Evolutionary conservation across 2,888 invertebrate species (phyloP), one percentile per base, ranked within the genome.

Genomic region (Barypeithes pellucidus): DNA sequence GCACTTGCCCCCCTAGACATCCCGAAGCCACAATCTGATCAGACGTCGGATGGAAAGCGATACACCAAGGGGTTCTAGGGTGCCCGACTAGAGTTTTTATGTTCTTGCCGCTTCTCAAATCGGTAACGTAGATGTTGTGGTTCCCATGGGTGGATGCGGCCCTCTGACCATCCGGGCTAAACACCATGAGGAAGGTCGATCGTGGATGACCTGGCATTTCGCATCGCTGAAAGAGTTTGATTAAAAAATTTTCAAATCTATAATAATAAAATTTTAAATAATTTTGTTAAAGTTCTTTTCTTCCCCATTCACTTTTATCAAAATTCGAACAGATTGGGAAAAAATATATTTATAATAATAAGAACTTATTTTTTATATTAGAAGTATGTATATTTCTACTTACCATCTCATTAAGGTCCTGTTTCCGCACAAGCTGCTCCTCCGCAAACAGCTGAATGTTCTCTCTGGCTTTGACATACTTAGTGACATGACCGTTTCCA

Each of bases 121-220:
- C 94, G 14, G 93, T 94, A 29, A 96, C 92, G 84, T 95, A 94
- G 36, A 96, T 92, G 84, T 93, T 93, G 84, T 96, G 96, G 85
- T 96, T 95, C 18, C 95, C 95, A 87, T 96, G 95, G 0, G 95
- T 94, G 7, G 95, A 95, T 54, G 95, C 96, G 62, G 94, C 91
- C 87, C 92, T 92, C 9, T 92, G 92, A 76, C 95, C 94, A 89
- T 95, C 94, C 72, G 94, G 93, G 88, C 95, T 95, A 82, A 95
- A 95, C 73, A 94, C 94, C 92, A 95, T 94, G 75, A 95, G 88
- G 87, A 95, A 95, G 68, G 95, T 95, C 61, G 95, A 93, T 82
- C 93, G 89, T 73, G 95, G 91, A 79, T 90, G 88, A 60, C 93
- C 93, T 59, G 94, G 93, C 81, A 93, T 87, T 80, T 91, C 90